phyloP scores from a whole-genome alignment of 30 jellyfish, hydroid and myxozoan genomes.

The Sanderia malayensis region DNA sequence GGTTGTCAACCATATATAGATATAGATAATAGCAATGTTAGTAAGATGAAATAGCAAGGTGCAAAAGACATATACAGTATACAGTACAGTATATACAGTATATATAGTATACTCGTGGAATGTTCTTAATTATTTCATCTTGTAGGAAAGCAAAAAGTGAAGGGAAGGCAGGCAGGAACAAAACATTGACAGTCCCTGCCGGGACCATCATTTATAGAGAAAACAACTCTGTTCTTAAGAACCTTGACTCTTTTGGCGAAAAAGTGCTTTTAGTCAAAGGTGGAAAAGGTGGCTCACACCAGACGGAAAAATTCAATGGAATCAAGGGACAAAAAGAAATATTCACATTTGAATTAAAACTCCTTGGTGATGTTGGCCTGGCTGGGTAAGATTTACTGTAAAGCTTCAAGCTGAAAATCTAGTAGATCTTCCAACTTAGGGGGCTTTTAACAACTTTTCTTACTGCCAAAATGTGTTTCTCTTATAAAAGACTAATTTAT shows the following conservation, averaged over 20 bases:
- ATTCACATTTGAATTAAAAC: constrained; percentile 64
- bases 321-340: constrained; percentile 57
- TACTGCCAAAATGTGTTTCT: too few relatives aligned
- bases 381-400: constrained; percentile 77
- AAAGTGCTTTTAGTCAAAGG: constrained; percentile 61
- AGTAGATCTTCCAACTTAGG: too few relatives aligned
- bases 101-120: too few relatives aligned
- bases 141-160: constrained; percentile 27
- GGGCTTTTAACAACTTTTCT: too few relatives aligned
- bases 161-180: constrained; percentile 55
- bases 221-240: constrained; percentile 46
- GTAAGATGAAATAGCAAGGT: too few relatives aligned
- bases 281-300: constrained; percentile 90
- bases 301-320: constrained; percentile 57
- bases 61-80: too few relatives aligned
- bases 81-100: background rate
- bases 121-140: background rate
- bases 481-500: too few relatives aligned
- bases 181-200: constrained; percentile 65
- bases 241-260: constrained; percentile 40
- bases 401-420: too few relatives aligned
- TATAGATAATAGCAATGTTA: too few relatives aligned
- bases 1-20: too few relatives aligned
- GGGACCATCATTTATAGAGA: constrained; percentile 69
- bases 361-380: constrained; percentile 88